phyloP scores from a whole-genome alignment of 2,113 vertebrate genomes.

The Aviceda subcristata region DNA sequence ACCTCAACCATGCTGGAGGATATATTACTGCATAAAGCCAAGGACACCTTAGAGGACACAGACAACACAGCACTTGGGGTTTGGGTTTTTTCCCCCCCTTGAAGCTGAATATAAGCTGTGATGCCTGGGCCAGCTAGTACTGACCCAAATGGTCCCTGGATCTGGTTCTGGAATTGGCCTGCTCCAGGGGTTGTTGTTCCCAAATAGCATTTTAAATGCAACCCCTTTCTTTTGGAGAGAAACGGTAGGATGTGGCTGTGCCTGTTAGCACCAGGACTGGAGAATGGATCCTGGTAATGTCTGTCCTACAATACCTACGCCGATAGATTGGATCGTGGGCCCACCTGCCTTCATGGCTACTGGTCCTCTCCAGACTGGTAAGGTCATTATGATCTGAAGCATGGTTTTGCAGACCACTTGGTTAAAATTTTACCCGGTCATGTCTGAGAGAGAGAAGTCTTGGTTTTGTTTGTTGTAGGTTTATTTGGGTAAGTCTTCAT shows the following conservation, averaged over 20 bases:
- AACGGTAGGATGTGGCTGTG: not conserved
- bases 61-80: no score
- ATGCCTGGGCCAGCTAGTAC: not conserved
- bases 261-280: not conserved
- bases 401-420: not conserved
- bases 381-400: not conserved
- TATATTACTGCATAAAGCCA: not conserved
- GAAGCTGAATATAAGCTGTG: not conserved
- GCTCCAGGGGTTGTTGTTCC: not conserved
- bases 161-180: not conserved
- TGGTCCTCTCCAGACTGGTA: not conserved
- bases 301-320: not conserved
- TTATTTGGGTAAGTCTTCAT: not conserved
- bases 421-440: not conserved
- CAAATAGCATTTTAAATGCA: not conserved
- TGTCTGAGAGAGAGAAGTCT: not conserved
- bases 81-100: no score
- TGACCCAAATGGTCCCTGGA: not conserved
- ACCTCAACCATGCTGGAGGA: not conserved
- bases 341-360: not conserved
- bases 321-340: not conserved
- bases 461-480: not conserved
- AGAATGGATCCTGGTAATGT: not conserved
- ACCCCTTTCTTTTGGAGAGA: not conserved
- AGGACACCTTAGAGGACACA: not conserved